Percentiles rank a stretch among this genome's conserved stretches.
Evolutionary conservation across 1,140 invertebrate genomes (phyloP).

Genomic region (Drosophila eugracilis): DNA sequence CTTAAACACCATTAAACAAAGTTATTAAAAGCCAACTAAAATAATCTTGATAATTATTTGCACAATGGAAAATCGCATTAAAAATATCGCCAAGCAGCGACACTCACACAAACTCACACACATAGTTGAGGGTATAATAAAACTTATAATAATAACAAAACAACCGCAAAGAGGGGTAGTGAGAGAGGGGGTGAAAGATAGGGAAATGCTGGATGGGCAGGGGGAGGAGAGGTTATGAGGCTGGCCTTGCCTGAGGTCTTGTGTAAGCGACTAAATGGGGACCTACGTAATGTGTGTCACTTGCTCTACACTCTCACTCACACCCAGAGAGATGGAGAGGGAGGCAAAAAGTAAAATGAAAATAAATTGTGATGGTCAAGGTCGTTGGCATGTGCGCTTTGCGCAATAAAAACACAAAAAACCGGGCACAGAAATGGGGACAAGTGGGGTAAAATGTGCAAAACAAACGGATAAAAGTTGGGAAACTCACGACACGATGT

Average conservation of each 20-base stretch:
- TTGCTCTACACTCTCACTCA: slow-evolving; percentile 41
- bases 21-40: neutral
- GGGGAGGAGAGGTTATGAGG: slow-evolving; percentile 9
- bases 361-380: slow-evolving; percentile 84
- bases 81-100: slow-evolving; percentile 9
- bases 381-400: slow-evolving; percentile 76
- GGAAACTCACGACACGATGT: slow-evolving; percentile 25
- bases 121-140: slow-evolving; percentile 9
- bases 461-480: slow-evolving; percentile 64
- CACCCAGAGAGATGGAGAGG: slow-evolving; percentile 39
- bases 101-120: neutral
- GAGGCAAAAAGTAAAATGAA: slow-evolving; percentile 77
- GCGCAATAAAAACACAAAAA: slow-evolving; percentile 56
- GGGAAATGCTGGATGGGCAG: neutral
- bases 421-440: slow-evolving; percentile 24
- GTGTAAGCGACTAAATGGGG: slow-evolving; percentile 58
- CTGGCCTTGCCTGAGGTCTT: slow-evolving; percentile 52
- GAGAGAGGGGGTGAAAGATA: slow-evolving; percentile 1
- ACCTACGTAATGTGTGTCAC: slow-evolving; percentile 72
- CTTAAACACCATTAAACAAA: neutral
- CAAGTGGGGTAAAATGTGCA: slow-evolving; percentile 43
- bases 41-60: slow-evolving; percentile 14
- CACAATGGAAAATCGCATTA: slow-evolving; percentile 25
- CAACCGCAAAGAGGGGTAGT: slow-evolving; percentile 3
- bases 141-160: slow-evolving; percentile 37